Evolutionary conservation across 2,113 vertebrate species (phyloP).

Genomic region (Herpailurus yagouaroundi): DNA sequence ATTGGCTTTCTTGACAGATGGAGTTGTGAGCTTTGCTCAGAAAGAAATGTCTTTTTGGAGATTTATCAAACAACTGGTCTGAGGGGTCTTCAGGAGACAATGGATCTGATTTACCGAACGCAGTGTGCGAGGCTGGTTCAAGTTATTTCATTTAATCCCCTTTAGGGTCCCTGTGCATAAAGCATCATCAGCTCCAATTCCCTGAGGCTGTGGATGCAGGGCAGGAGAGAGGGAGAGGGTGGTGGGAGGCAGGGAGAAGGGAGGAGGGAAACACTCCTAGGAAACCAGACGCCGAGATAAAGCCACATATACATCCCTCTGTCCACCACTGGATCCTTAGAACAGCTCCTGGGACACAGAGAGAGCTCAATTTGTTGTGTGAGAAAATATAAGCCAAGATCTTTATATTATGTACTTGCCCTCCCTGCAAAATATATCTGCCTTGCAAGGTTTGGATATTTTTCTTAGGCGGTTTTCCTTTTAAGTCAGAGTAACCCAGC

Average conservation of each 20-base stretch:
- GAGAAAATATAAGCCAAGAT: background rate
- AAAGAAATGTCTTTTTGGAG: constrained; percentile 22
- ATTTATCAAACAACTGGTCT: background rate
- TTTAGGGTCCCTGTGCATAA: background rate
- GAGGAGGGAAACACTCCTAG: background rate
- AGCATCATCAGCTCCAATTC: background rate
- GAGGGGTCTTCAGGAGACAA: background rate
- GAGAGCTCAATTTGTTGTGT: background rate
- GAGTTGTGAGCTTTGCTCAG: background rate
- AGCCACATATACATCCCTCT: background rate
- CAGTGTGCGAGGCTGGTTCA: background rate
- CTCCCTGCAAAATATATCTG: background rate
- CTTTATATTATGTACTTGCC: background rate
- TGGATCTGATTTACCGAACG: background rate
- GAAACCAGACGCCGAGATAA: background rate
- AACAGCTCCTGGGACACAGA: background rate
- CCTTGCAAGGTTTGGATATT: background rate
- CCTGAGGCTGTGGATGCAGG: background rate
- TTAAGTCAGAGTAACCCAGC: background rate
- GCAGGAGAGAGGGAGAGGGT: background rate
- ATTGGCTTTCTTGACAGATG: background rate
- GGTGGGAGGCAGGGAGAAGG: background rate
- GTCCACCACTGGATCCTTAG: background rate
- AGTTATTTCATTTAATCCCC: background rate
- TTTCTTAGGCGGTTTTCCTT: background rate